phyloP scores from a whole-genome alignment of 2,888 invertebrate species.

The Drosophila neutralis region DNA sequence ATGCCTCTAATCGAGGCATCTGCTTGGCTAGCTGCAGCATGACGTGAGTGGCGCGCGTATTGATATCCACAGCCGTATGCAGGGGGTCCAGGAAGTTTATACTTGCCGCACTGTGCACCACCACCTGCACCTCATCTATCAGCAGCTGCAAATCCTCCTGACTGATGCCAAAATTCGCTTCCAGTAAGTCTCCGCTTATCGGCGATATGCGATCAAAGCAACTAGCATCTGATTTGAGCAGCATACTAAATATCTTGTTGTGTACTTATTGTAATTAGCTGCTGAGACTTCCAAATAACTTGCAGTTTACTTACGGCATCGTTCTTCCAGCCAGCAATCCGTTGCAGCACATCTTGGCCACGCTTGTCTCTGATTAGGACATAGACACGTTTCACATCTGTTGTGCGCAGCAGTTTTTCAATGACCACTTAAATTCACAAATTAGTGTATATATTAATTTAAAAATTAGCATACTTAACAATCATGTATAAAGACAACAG shows the following conservation, averaged over 20 bases:
- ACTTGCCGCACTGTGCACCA: constrained; percentile 96
- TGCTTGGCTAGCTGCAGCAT: constrained; percentile 88
- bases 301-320: constrained; percentile 86
- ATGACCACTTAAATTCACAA: constrained; percentile 85
- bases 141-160: constrained; percentile 78
- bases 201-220: constrained; percentile 78
- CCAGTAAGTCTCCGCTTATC: constrained; percentile 84
- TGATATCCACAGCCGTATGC: constrained; percentile 88
- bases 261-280: not conserved
- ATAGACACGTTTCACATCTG: constrained; percentile 86
- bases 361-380: constrained; percentile 87
- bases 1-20: constrained; percentile 85
- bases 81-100: constrained; percentile 91
- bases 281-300: not conserved
- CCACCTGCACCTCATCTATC: constrained; percentile 85
- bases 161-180: constrained; percentile 83
- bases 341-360: constrained; percentile 88
- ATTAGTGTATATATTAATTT: not conserved
- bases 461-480: not conserved
- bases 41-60: constrained; percentile 88
- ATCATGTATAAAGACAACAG: not conserved
- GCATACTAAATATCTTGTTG: constrained; percentile 34
- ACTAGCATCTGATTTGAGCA: constrained; percentile 67
- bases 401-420: constrained; percentile 87
- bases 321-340: constrained; percentile 89